Percentiles rank a stretch among this genome's conserved stretches.
phyloP scores from a whole-genome alignment of 2,797 vertebrate species.

The Anisognathus igniventris region DNA sequence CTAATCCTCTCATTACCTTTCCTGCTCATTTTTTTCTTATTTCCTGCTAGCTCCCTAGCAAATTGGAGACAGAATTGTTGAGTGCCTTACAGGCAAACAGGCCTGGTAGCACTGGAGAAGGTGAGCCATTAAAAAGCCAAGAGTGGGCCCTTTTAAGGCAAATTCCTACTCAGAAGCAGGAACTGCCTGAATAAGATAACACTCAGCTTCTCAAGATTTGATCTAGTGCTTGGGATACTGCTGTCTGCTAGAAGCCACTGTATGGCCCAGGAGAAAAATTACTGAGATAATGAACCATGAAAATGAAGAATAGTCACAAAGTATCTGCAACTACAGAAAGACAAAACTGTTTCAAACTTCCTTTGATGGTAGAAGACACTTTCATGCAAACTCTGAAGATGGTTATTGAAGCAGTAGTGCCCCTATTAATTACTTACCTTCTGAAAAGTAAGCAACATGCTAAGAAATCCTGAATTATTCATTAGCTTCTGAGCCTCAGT shows the following conservation, averaged over 20 bases:
- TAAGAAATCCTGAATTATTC: slow-evolving; percentile 84
- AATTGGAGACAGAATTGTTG: background rate
- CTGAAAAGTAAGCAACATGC: slow-evolving; percentile 81
- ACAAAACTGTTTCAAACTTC: background rate
- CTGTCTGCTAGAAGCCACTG: background rate
- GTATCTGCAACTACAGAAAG: background rate
- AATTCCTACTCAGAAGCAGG: background rate
- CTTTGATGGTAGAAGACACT: background rate
- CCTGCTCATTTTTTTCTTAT: background rate
- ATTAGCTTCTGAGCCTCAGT: slow-evolving; percentile 83
- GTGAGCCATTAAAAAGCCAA: background rate
- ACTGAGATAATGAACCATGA: background rate
- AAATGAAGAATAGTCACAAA: background rate
- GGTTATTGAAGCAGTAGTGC: background rate
- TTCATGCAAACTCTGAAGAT: background rate
- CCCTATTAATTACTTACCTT: slow-evolving; percentile 70
- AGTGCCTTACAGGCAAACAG: background rate
- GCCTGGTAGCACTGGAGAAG: background rate
- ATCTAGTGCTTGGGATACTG: background rate
- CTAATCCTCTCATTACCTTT: background rate
- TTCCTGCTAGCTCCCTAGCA: background rate
- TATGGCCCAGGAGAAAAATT: background rate
- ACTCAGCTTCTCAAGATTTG: background rate
- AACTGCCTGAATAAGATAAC: background rate
- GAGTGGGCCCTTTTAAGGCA: background rate